Percentiles rank a stretch among this genome's conserved stretches.
phyloP scores from a whole-genome alignment of 2,797 vertebrate species.

The Cichlasoma orientale region DNA sequence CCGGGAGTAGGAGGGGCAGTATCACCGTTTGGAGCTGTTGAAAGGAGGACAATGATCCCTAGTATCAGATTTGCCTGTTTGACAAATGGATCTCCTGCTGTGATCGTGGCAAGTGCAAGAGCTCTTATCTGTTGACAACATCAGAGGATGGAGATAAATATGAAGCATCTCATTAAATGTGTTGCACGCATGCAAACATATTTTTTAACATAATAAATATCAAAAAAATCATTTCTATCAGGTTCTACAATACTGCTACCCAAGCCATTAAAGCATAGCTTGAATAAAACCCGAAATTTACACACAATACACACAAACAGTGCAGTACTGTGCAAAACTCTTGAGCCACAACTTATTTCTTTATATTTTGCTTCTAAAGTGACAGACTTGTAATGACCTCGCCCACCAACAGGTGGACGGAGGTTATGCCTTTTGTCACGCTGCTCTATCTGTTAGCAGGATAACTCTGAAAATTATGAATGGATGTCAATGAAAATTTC shows the following conservation, averaged over 20 bases:
- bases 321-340: no score
- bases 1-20: slow-evolving; percentile 79
- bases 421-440: no score
- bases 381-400: no score
- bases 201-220: background rate
- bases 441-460: no score
- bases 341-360: no score
- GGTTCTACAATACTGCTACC: background rate
- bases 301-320: no score
- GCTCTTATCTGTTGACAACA: slow-evolving; percentile 56
- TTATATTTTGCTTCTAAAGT: no score
- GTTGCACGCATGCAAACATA: background rate
- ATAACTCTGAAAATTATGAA: no score
- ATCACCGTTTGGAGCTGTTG: slow-evolving; percentile 81
- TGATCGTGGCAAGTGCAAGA: slow-evolving; percentile 70
- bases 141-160: slow-evolving; percentile 41
- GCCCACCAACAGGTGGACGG: no score
- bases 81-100: slow-evolving; percentile 83
- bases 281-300: no score
- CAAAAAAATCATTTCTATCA: background rate
- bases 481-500: no score
- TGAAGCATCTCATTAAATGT: slow-evolving; percentile 5
- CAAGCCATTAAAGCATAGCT: background rate
- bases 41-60: slow-evolving; percentile 84
- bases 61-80: slow-evolving; percentile 82